Conservation (phyloP, 2,797 vertebrate genomes). For the Argya squamiceps region DNA sequence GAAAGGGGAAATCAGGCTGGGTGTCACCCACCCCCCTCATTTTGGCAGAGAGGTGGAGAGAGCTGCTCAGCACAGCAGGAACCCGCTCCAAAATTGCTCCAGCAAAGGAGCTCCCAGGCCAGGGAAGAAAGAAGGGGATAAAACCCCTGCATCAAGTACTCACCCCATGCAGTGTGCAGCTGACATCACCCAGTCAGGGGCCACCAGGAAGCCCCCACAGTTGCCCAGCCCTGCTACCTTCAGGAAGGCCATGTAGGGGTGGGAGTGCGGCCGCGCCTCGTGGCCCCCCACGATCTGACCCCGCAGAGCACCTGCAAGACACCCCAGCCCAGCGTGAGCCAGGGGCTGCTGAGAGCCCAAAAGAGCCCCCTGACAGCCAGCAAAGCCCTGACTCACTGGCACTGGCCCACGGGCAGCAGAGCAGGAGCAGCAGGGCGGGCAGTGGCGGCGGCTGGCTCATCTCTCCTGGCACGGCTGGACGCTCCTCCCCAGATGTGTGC, state of each 20-base stretch:
- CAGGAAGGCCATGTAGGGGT: conserved; percentile 58
- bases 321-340: fast-evolving
- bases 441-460: background rate
- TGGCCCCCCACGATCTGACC: conserved; percentile 48
- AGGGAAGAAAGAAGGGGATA: background rate
- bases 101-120: background rate
- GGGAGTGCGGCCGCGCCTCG: conserved; percentile 55
- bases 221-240: fast-evolving
- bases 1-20: background rate
- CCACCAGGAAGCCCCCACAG: conserved; percentile 66
- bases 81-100: background rate
- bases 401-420: background rate
- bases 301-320: conserved; percentile 8
- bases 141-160: background rate
- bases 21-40: background rate
- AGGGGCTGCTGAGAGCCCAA: background rate
- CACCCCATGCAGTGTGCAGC: conserved; percentile 61
- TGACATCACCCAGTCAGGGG: conserved; percentile 57
- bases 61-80: background rate
- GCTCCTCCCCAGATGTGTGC: fast-evolving
- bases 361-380: background rate
- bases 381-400: background rate
- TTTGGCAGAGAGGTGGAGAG: background rate
- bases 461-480: background rate
- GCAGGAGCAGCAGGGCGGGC: conserved; percentile 1